Base-by-base conservation (phyloP, 2,888 invertebrate species). In the Hoplodrina blanda region DNA sequence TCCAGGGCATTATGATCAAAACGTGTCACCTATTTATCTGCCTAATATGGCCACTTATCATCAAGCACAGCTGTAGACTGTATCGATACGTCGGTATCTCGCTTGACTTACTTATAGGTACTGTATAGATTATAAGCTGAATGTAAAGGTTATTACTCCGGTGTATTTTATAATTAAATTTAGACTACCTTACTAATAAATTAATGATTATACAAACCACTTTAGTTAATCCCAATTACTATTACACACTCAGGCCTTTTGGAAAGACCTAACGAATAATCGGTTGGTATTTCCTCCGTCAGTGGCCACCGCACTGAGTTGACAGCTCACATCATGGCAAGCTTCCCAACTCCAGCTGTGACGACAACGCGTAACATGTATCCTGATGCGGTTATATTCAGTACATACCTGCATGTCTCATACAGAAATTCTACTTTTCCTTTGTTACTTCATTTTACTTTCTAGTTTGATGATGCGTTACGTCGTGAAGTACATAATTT, bases 1-100 rank as follows among this genome's bases (percentile, higher is more conserved):
- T 75, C 57, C 69, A 56, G 46, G 52, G 17, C 44, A 41, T 73
- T 62, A 56, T 61, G 20, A 74, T 64, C 19, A 59, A 60, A 62
- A 63, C n/a, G 13, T 52, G 54, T 11, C 65, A 57, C 15, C 8
- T 52, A 57, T 53, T 50, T 57, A 44, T 25, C n/a, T 33, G n/a
- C 19, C 49, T 49, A 37, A 60, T 63, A 52, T 57, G 44, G 30
- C 7, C 13, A 44, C 25, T 55, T 59, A 17, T n/a, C 37, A 17
- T n/a, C 37, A 17, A 57, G 15, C 11, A 25, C 30, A 10, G 20
- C 17, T 75, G 37, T 46, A 46, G 10, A 68, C n/a, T 13, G 10
- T 13, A 33, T 25, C 25, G 25, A 2, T 25, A 25, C 25, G 37
- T 10, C 15, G 5, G 17, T n/a, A 8, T 30, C 53, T 69, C 54